Evolutionary conservation across 2,888 invertebrate species (phyloP).

Genomic region (Agonopterix alstromeriana): DNA sequence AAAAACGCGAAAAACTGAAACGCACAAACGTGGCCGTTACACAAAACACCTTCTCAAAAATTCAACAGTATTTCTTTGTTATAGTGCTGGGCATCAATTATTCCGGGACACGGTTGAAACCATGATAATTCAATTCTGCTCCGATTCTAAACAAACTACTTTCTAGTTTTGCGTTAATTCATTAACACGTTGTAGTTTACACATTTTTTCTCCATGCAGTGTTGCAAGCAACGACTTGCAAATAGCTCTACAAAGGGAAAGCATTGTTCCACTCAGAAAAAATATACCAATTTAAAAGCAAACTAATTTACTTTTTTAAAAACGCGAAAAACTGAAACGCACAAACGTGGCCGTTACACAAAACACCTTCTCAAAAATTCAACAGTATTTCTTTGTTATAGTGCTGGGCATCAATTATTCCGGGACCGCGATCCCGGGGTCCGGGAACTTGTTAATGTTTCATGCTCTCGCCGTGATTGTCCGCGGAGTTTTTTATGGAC

Average conservation of each 20-base stretch:
- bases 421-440: constrained; percentile 1
- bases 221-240: too few species aligned
- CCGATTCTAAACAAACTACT: too few species aligned
- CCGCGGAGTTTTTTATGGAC: neutral
- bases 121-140: too few species aligned
- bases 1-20: too few species aligned
- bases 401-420: constrained; percentile 9
- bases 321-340: neutral
- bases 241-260: too few species aligned
- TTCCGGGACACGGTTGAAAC: too few species aligned
- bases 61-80: constrained; percentile 8
- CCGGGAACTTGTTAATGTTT: constrained; percentile 1
- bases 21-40: constrained; percentile 1
- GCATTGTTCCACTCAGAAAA: too few species aligned
- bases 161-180: too few species aligned
- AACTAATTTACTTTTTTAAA: too few species aligned
- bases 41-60: constrained; percentile 7
- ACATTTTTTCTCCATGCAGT: too few species aligned
- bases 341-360: constrained; percentile 1
- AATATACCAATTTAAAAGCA: too few species aligned
- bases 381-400: constrained; percentile 7
- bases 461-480: neutral
- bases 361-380: constrained; percentile 8
- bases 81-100: constrained; percentile 8
- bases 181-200: too few species aligned